Evolutionary conservation across 1,140 invertebrate genomes (phyloP).

Genomic region (Scaptomyza graminum): DNA sequence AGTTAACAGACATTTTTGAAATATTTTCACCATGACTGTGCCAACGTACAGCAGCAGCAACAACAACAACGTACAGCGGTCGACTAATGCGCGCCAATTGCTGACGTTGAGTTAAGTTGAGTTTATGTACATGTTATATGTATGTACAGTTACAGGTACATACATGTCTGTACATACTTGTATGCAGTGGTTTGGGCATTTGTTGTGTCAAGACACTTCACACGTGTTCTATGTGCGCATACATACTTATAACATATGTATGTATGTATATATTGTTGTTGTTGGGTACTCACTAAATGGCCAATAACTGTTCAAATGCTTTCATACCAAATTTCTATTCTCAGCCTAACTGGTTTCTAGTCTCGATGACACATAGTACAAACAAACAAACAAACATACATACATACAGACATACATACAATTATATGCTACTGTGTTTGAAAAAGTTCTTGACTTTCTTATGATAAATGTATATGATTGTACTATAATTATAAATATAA

Average conservation of each 20-base stretch:
- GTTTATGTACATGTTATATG: slow-evolving; percentile 4
- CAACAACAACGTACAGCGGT: slow-evolving; percentile 1
- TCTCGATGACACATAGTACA: slow-evolving; percentile 20
- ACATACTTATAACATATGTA: neutral
- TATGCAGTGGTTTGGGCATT: slow-evolving; percentile 1
- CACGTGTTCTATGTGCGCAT: slow-evolving; percentile 15
- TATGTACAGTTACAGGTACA: neutral
- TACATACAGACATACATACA: no score
- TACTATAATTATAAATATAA: no score
- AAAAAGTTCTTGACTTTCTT: neutral
- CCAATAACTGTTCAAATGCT: slow-evolving; percentile 41
- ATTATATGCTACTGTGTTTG: neutral
- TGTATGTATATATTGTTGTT: slow-evolving; percentile 6
- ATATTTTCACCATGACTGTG: slow-evolving; percentile 59
- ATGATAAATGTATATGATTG: no score
- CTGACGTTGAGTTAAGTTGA: slow-evolving; percentile 30
- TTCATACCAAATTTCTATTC: slow-evolving; percentile 46
- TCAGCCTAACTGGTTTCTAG: slow-evolving; percentile 37
- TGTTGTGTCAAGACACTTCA: slow-evolving; percentile 11
- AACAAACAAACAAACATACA: no score
- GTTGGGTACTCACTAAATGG: slow-evolving; percentile 19
- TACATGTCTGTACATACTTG: neutral
- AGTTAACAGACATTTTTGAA: slow-evolving; percentile 63
- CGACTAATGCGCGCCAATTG: slow-evolving; percentile 45
- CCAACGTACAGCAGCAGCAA: slow-evolving; percentile 12